phyloP scores from a whole-genome alignment of 2,113 vertebrate species.

The Cynoglossus semilaevis region DNA sequence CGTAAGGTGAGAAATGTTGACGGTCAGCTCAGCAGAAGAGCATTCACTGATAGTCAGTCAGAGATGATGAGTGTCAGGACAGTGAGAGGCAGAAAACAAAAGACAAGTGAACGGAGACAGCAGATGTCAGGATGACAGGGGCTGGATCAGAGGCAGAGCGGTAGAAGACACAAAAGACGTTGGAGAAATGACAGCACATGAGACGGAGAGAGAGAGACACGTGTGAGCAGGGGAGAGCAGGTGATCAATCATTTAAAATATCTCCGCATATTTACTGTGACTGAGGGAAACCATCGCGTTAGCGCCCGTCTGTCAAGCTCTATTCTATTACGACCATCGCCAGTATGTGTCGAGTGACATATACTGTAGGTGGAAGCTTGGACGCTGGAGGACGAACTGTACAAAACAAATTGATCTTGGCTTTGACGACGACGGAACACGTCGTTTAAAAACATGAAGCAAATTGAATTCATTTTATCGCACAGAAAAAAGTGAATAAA shows the following conservation, averaged over 20 bases:
- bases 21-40: not conserved
- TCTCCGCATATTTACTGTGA: conserved; percentile 26
- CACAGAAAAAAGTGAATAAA: no score
- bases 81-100: not conserved
- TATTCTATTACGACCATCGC: no score
- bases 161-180: conserved; percentile 14
- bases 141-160: conserved; percentile 19
- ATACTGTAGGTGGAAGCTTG: no score
- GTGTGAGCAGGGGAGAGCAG: conserved; percentile 28
- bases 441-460: no score
- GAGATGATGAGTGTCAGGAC: not conserved
- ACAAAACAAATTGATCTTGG: no score
- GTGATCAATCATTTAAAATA: conserved; percentile 44
- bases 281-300: not conserved
- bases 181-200: conserved; percentile 22
- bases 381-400: no score
- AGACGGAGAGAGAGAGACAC: conserved; percentile 29
- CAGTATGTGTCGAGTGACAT: no score
- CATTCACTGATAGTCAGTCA: conserved; percentile 11
- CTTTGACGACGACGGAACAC: no score
- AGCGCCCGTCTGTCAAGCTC: no score
- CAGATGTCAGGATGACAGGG: conserved; percentile 7
- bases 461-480: no score
- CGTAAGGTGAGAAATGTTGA: not conserved
- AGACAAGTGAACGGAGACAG: not conserved